Base-by-base conservation (phyloP, 2,113 vertebrate species). In the Malurus alboscapulatus region DNA sequence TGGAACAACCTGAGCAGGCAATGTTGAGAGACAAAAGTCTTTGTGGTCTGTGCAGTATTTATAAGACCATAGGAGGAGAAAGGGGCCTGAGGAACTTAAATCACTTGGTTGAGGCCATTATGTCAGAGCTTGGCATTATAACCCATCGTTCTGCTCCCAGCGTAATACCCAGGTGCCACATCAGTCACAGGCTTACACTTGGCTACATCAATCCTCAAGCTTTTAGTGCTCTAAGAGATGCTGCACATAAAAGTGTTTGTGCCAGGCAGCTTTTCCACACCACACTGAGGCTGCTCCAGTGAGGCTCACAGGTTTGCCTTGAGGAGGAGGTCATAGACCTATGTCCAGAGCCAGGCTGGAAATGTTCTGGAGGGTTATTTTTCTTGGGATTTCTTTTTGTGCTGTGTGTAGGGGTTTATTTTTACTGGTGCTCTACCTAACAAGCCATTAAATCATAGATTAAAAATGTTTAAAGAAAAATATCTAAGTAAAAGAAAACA, bases 381-480 rank as follows among this genome's bases (percentile, higher is more conserved):
- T 84, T 82, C 29, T 29, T 73, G 32, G 6, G 24, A 72, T 79
- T 79, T 81, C 66, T 59, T 76, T 91, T 80, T 88, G 34, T 79
- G 87, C 51, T 67, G 5, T 66, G 36, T 51, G 66, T 51, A 80
- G 30, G 69, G 21, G 53, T 75, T 94, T 94, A 25, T 95, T 96
- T 93, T 94, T 25, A 79, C 58, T 88, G 73, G 74, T 84, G 58
- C 54, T 84, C 29, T 89, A 80, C 66, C 34, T 89, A 83, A 83
- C 38, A 73, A 62, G 74, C 38, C 81, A 44, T 95, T 95, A 91
- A 96, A 91, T 92, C 54, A 85, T 73, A 26, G 51, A 89, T 89
- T 92, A 38, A 76, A 88, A 94, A 76, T 61, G 32, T 87, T 93
- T 91, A 73, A 91, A 96, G 88, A 72, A 92, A 89, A 87, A 76